Base-by-base conservation (phyloP, 1,140 invertebrate species). In the Diabrotica undecimpunctata region DNA sequence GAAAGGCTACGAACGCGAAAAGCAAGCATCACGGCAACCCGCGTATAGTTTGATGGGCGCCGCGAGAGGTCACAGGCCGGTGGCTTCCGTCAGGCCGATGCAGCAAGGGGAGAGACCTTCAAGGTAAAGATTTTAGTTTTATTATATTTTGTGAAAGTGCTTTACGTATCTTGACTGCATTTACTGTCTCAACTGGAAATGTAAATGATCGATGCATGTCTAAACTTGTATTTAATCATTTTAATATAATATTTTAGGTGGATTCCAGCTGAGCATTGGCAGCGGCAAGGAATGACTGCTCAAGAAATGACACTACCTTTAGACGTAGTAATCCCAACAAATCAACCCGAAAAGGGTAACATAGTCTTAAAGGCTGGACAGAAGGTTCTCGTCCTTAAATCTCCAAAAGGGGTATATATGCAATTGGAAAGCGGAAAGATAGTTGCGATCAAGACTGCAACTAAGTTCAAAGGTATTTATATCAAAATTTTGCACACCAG, bases 391-490 rank as follows among this genome's bases (percentile, higher is more conserved):
- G 93, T 98, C 5, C 83, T 98, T 2, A 96, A 96, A 77, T 96
- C 94, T 12, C 90, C 93, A 0, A 96, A 96, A 81, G 95, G 95
- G 39, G 95, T 97, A 65, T 97, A 97, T 78, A 94, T 98, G 87
- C 91, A 96, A 69, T 81, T 96, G 25, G 93, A 94, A 75, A 94
- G 94, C 74, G 94, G 94, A n/a, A 96, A 96, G 82, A 95, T 97
- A 64, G 96, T 97, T 74, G 94, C 95, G n/a, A 96, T 97, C 65
- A 85, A 91, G 70, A 91, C 89, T 0, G 88, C 89, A 0, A 85
- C 90, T 35, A 90, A 90, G 79, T 81, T 79, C 7, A 86, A 87
- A 61, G 86, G 41, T 46, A n/a, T 25, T 25, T 25, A 25, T 25
- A 25, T 2, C 25, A 25, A 25, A 25, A 25, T 25, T 25, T 2